Conservation (phyloP, 2,888 invertebrate species). For the Tipula vernalis region DNA sequence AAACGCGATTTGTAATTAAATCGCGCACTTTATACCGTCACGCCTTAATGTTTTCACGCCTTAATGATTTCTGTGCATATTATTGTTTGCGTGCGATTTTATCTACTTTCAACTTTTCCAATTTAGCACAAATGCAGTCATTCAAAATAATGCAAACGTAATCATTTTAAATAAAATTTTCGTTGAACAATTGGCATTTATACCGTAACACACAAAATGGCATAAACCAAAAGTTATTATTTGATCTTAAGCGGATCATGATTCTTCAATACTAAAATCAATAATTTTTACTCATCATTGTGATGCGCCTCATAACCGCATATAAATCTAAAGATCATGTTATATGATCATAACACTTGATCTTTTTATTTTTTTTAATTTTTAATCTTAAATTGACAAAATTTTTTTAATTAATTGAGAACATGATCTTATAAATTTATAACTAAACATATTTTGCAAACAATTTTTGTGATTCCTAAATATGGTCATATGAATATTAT, state of each 20-base stretch:
- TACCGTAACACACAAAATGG: background rate
- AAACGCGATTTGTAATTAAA: too few species aligned
- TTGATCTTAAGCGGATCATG: background rate
- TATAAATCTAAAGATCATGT: background rate
- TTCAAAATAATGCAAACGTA: too few species aligned
- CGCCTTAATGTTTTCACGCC: too few species aligned
- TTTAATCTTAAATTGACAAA: background rate
- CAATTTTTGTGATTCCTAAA: background rate
- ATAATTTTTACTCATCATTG: background rate
- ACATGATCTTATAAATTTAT: background rate
- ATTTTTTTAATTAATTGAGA: background rate
- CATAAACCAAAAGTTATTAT: background rate
- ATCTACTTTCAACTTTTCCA: too few species aligned
- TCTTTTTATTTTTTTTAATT: background rate
- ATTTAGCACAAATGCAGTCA: too few species aligned
- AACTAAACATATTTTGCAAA: background rate
- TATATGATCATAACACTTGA: background rate
- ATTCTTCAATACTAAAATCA: background rate
- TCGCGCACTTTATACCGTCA: too few species aligned
- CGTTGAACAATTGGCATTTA: too few species aligned
- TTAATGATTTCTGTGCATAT: too few species aligned
- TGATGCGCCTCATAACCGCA: background rate
- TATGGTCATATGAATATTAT: background rate
- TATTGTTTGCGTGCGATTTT: too few species aligned
- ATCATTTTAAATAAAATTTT: too few species aligned